Base-by-base conservation (phyloP, 2,888 invertebrate species). In the Oligia fasciuncula region DNA sequence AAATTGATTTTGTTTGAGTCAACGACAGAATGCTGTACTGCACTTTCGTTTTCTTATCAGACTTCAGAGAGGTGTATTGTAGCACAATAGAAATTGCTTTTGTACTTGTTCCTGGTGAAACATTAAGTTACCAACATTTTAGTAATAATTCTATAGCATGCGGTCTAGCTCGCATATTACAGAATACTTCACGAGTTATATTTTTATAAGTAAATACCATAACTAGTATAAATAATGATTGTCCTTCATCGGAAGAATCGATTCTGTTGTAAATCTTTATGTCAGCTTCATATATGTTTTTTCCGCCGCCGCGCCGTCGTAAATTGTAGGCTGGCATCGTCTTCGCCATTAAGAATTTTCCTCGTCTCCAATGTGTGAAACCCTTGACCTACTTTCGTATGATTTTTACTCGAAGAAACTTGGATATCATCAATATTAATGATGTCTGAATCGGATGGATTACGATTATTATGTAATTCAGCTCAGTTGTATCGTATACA, bases 381-480 rank as follows among this genome's bases (percentile, higher is more conserved):
- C 71, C 88, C 88, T 87, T 87, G 84, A 81, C 88, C 81, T 81
- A 85, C 71, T 78, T 85, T 79, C 46, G 35, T 65, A 49, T 75
- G 43, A 73, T 76, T 73, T 75, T 87, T 75, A 78, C 65, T 74
- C 29, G 46, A 79, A 65, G 51, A 72, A 62, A 75, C 71, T 69
- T 49, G 9, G 40, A 40, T 60, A 74, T 70, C 67, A 82, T 75
- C 74, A 79, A 70, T 73, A 67, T 77, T 66, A 68, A 79, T 77
- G 23, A 43, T 60, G 67, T 74, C 70, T 72, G 73, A 73, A 70
- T 63, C 40, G 49, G 60, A 73, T 65, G 54, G 67, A 69, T 76
- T 73, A 57, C 46, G 13, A 57, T 85, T 63, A 73, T 77, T 71
- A 46, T 71, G 35, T 80, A 65, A 51, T 54, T 85, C 11, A 57